Conservation (phyloP, 2,888 invertebrate species). For the Sphecodes monilicornis region DNA sequence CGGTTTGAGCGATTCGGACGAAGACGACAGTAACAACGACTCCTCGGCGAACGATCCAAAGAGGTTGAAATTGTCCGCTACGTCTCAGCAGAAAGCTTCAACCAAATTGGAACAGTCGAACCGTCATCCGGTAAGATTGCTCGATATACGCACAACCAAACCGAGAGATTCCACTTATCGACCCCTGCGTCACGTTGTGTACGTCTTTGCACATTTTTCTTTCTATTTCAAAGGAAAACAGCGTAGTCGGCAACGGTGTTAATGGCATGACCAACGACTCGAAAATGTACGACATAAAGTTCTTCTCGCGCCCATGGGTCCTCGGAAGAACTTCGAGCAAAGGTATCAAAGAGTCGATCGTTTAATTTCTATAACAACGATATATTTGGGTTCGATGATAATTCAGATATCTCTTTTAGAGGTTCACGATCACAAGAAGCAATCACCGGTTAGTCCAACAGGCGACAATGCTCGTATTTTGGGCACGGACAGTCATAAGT, state of each 20-base stretch:
- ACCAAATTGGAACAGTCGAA: constrained; percentile 48
- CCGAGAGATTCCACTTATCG: not conserved
- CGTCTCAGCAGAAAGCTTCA: constrained; percentile 27
- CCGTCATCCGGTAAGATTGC: constrained; percentile 29
- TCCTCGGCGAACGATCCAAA: constrained; percentile 77
- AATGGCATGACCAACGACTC: not conserved
- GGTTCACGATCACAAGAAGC: constrained; percentile 70
- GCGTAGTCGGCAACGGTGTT: not conserved
- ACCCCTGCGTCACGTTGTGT: not conserved
- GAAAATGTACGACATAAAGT: constrained; percentile 17
- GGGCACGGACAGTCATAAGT: constrained; percentile 88
- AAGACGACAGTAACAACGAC: constrained; percentile 88
- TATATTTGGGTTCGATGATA: not conserved
- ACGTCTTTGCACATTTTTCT: not conserved
- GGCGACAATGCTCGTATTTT: constrained; percentile 87
- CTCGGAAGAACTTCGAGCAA: not conserved
- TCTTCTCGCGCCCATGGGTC: not conserved
- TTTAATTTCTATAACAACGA: not conserved
- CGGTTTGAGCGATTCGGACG: constrained; percentile 94
- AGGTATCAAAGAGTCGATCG: constrained; percentile 14
- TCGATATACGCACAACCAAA: not conserved
- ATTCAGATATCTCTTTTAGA: constrained; percentile 60
- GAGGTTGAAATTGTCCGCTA: constrained; percentile 56
- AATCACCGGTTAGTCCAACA: constrained; percentile 86
- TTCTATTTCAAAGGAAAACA: constrained; percentile 7